Base-by-base conservation (phyloP, 2,113 vertebrate genomes). In the Pyrgilauda ruficollis region DNA sequence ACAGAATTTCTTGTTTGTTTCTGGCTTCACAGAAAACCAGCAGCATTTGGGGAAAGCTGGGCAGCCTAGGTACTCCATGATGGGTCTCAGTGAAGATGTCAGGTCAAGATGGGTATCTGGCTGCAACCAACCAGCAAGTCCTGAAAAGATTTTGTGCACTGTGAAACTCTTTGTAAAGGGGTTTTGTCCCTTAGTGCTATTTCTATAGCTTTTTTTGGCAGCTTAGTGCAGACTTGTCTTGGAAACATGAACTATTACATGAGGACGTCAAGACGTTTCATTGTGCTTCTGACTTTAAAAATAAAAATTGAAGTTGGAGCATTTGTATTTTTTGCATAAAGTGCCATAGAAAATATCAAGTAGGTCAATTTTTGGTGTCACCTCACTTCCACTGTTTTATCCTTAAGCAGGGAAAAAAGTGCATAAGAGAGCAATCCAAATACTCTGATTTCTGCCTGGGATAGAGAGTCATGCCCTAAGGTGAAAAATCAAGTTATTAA, bases 241-340 rank as follows among this genome's bases (percentile, higher is more conserved):
- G 46, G 27, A 81, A 73, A 73, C 5, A 1, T 20, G 24, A 81
- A 20, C n/a, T 66, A 11, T 33, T 58, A 3, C 1, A 2, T 1
- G 1, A 15, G 16, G 27, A 3, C 66, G 4, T 49, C 0, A 3
- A 62, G 58, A 20, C 21, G 44, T 64, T 43, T n/a, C 0, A 0
- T 43, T 63, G 30, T 30, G 35, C 15, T 81, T 76, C 22, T 62
- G 24, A 28, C 20, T 74, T 92, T 3, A 58, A 63, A 85, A 84
- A 41, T n/a, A 39, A 67, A 85, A 74, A 27, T 4, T 28, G 35
- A 55, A 43, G 47, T 81, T 64, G 33, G n/a, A 61, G 26, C 8
- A 0, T 23, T 84, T 62, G 55, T 76, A 37, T 70, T 56, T 67
- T 67, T 55, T 53, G 20, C 64, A 26, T 49, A 19, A 74, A 66